Evolutionary conservation across 1,140 invertebrate species (phyloP), one percentile per base, ranked within the genome.

Genomic region (Formica exsecta): DNA sequence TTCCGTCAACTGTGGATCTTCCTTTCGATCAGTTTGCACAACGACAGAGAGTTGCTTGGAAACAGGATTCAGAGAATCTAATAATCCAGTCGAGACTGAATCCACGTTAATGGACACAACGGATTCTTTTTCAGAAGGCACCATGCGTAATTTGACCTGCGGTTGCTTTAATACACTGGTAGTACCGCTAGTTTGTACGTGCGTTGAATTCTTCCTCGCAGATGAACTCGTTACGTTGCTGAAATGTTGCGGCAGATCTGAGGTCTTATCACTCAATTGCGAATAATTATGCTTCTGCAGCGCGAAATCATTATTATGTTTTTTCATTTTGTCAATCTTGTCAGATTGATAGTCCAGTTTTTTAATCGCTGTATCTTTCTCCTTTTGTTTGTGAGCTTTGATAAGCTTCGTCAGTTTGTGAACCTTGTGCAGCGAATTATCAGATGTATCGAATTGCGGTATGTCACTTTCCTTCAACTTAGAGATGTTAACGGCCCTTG

Each of bases 51-150:
- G 83, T 8, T 83, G 84, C n/a, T 75, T 74, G 61, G 25, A 32
- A 41, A 16, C 29, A 11, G n/a, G 41, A 51, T 81, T 80, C 13
- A 7, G 0, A 3, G 70, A 0, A 5, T 62, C 71, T 7, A 22
- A 16, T 0, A 51, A 25, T 54, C 19, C 86, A 9, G 3, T 9
- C 13, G 74, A 51, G 9, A 9, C 6, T 16, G 79, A 59, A 13
- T 90, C 68, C 11, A 88, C 68, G 65, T 91, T 91, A n/a, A 91
- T 87, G 4, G 87, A 85, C 1, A 91, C 84, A 2, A 91, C 36
- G 0, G 89, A 91, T 16, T 91, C 90, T 8, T 87, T 91, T 9
- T 87, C 66, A 36, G 89, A 88, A 1, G 90, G 89, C 2, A 87
- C 85, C 90, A 91, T 91, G 5, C 54, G 64, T 16, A 90, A 61